These are phyloP conservation scores for Meandrusa payeni DNA, from an alignment of 2,888 invertebrate genomes.

Conservation along the genomic window DNA sequence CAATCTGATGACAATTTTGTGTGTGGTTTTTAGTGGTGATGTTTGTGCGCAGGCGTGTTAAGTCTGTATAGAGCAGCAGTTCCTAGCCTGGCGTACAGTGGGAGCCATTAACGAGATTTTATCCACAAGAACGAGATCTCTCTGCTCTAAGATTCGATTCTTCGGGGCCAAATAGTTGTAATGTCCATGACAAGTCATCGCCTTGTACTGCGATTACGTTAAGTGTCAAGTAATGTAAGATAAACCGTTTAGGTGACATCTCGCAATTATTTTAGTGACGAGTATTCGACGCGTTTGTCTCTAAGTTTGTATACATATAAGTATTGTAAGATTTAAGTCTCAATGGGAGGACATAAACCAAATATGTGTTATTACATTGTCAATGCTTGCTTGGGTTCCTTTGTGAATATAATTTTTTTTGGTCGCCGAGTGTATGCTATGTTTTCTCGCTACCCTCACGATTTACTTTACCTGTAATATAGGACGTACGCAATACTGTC, in stretches of 20 bases:
- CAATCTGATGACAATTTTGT: conserved; percentile 5
- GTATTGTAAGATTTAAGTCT: conserved; percentile 18
- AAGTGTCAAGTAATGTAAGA: conserved; percentile 21
- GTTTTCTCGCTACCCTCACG: no score
- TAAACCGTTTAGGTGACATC: conserved; percentile 22
- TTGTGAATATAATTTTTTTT: conserved; percentile 12
- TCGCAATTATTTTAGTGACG: conserved; percentile 21
- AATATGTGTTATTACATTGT: conserved; percentile 21
- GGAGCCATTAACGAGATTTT: conserved; percentile 32
- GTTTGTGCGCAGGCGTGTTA: conserved; percentile 1
- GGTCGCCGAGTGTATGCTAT: conserved; percentile 1
- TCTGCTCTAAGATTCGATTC: conserved; percentile 63
- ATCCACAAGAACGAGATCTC: conserved; percentile 52
- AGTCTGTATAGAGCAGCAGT: conserved; percentile 32
- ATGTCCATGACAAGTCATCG: conserved; percentile 75
- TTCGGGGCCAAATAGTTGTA: conserved; percentile 76
- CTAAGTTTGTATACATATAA: conserved; percentile 24
- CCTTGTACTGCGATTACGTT: conserved; percentile 15
- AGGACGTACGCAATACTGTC: conserved; percentile 32
- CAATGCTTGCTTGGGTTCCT: conserved; percentile 2
- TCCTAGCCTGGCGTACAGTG: conserved; percentile 51
- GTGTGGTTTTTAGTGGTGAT: not conserved
- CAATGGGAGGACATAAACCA: conserved; percentile 14
- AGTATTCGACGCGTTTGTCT: conserved; percentile 8
- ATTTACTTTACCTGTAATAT: no score